Evolutionary conservation across 64 coral and sea anemone genomes (phyloP).

Genomic region (Montipora sp.): DNA sequence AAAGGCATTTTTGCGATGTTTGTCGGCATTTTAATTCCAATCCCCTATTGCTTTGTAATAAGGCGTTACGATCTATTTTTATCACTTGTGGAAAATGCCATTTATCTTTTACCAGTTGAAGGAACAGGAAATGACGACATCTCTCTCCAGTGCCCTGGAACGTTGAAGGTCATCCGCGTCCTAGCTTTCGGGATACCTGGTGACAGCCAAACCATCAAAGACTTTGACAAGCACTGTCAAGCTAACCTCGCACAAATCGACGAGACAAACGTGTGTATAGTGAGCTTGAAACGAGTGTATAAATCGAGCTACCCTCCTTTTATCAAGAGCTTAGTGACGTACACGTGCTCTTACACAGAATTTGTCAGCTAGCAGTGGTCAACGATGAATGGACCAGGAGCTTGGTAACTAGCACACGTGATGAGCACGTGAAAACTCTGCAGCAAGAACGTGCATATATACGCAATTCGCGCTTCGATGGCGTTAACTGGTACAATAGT

Average conservation of each 20-base stretch:
- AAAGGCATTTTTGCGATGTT: too few species aligned
- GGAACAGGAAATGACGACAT: constrained; percentile 89
- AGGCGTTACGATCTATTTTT: too few species aligned
- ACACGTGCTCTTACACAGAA: constrained; percentile 67
- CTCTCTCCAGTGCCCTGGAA: constrained; percentile 72
- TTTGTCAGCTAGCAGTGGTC: not conserved
- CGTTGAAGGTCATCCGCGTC: constrained; percentile 58
- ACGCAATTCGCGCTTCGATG: not conserved
- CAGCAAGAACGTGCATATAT: not conserved
- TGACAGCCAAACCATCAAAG: constrained; percentile 65
- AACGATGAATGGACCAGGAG: not conserved
- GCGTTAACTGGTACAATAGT: too few species aligned
- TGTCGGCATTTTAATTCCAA: too few species aligned
- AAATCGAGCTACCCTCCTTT: constrained; percentile 82
- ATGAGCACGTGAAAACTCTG: not conserved
- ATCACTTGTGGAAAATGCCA: too few species aligned
- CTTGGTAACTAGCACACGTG: not conserved
- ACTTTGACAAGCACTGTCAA: constrained; percentile 78
- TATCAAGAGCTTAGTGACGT: constrained; percentile 70
- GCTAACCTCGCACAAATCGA: constrained; percentile 60
- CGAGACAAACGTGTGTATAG: constrained; percentile 72
- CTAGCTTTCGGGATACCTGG: constrained; percentile 76
- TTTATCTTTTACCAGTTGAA: constrained; percentile 30
- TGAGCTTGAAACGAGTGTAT: constrained; percentile 89
- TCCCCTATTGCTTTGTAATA: too few species aligned